These are phyloP conservation scores for Siniperca scherzeri DNA, from an alignment of 2,797 vertebrate genomes.

Conservation along the genomic window DNA sequence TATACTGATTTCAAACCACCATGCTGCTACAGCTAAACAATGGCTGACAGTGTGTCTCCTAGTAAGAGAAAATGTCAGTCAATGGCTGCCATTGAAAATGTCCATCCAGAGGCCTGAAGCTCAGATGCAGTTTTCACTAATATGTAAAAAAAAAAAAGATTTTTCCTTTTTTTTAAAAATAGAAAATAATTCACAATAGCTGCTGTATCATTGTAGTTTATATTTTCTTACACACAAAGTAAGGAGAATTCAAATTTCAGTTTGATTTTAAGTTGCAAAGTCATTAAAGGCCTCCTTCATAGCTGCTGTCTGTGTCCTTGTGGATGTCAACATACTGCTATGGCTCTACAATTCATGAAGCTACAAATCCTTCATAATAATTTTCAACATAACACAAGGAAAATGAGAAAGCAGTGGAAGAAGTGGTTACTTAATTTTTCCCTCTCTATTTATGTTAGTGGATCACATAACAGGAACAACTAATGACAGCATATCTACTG, in stretches of 20 bases:
- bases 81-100: too few relatives aligned
- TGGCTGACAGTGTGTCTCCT: too few relatives aligned
- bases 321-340: background rate
- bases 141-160: too few relatives aligned
- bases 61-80: too few relatives aligned
- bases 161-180: background rate
- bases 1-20: too few relatives aligned
- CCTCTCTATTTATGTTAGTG: background rate
- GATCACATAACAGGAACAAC: background rate
- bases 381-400: background rate
- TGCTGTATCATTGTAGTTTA: background rate
- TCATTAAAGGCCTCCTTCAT: background rate
- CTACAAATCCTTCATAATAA: background rate
- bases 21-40: too few relatives aligned
- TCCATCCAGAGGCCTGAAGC: too few relatives aligned
- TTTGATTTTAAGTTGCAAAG: background rate
- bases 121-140: too few relatives aligned
- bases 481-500: background rate
- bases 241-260: background rate
- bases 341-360: background rate
- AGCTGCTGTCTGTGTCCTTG: background rate
- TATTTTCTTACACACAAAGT: background rate
- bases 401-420: background rate
- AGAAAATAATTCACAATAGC: background rate
- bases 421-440: background rate